phyloP scores from a whole-genome alignment of 2,888 invertebrate species.

The Drosophila kuntzei region DNA sequence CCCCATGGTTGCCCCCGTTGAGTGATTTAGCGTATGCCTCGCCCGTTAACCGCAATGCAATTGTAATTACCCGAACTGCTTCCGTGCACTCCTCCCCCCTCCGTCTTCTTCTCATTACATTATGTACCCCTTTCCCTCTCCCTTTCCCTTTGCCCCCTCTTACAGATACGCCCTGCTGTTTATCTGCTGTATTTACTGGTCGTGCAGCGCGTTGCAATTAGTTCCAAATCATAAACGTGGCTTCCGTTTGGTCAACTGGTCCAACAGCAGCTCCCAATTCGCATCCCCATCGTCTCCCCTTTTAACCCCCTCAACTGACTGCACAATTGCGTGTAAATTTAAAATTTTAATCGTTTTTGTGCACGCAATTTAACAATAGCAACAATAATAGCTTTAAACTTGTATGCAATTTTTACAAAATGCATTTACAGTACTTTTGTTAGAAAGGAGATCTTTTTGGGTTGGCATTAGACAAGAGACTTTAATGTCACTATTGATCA shows the following conservation, averaged over 20 bases:
- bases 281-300: background rate
- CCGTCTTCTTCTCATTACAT: constrained; percentile 3
- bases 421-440: constrained; percentile 26
- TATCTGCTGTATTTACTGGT: constrained; percentile 60
- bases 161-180: constrained; percentile 24
- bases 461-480: background rate
- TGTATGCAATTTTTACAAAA: constrained; percentile 50
- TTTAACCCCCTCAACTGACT: constrained; percentile 11
- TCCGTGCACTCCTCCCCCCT: constrained; percentile 28
- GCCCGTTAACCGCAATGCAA: constrained; percentile 79
- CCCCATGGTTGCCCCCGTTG: constrained; percentile 41
- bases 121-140: background rate
- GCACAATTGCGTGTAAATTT: constrained; percentile 74
- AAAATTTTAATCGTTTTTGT: constrained; percentile 76
- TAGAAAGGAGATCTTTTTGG: background rate
- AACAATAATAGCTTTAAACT: constrained; percentile 38
- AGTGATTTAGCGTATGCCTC: constrained; percentile 75
- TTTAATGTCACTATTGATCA: constrained; percentile 12
- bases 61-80: constrained; percentile 79
- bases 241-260: constrained; percentile 63
- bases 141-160: background rate
- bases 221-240: constrained; percentile 78
- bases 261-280: constrained; percentile 14
- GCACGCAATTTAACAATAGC: constrained; percentile 54
- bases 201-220: constrained; percentile 70